Percentiles rank a stretch among this genome's conserved stretches.
phyloP scores from a whole-genome alignment of 1,140 invertebrate genomes.

The Archivesica marissinica region DNA sequence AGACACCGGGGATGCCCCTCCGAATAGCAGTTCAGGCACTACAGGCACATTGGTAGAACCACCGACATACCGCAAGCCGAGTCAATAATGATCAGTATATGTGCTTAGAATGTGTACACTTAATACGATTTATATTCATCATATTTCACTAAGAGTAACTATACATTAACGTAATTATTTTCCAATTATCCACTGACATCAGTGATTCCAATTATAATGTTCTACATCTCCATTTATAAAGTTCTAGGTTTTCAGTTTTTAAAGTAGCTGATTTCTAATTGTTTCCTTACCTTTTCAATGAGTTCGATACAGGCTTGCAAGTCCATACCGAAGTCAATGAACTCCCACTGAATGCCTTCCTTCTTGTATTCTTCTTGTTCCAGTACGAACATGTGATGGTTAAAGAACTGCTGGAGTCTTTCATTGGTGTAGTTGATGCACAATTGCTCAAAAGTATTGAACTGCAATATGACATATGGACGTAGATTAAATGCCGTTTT shows the following conservation, averaged over 20 bases:
- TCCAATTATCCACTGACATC: too few species aligned
- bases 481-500: not conserved
- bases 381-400: constrained; percentile 99
- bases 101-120: not conserved
- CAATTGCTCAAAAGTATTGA: constrained; percentile 99
- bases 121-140: not conserved
- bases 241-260: too few species aligned
- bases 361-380: constrained; percentile 99
- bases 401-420: constrained; percentile 99
- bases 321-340: constrained; percentile 99
- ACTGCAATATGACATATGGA: constrained; percentile 87
- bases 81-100: too few species aligned
- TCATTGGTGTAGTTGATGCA: constrained; percentile 99
- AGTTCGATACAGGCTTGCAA: constrained; percentile 98
- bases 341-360: constrained; percentile 99
- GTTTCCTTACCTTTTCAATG: constrained; percentile 95
- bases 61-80: too few species aligned
- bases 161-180: too few species aligned
- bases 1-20: too few species aligned
- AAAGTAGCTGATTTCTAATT: too few species aligned
- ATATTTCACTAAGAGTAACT: too few species aligned
- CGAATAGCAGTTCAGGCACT: too few species aligned
- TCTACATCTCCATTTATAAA: too few species aligned
- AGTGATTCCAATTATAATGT: not conserved
- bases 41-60: too few species aligned